Evolutionary conservation across 2,797 vertebrate genomes (phyloP), one percentile per base, ranked within the genome.

Genomic region (Acanthurus leucopareius): DNA sequence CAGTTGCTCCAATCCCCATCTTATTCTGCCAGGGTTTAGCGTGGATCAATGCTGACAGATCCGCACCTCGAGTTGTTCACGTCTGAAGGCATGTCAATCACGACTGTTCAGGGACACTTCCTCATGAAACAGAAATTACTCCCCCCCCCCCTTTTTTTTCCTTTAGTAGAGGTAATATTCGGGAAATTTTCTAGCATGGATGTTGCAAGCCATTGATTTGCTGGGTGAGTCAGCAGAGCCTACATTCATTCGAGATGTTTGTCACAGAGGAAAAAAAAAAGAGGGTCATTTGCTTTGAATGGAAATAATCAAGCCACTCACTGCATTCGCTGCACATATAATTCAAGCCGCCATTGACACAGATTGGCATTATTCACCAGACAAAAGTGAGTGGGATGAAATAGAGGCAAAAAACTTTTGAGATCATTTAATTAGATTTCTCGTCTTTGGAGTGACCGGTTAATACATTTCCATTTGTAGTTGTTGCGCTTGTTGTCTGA

Each of bases 41-140:
- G 45, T 70, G 86, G 89, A 89, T 93, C 86, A 79, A 77, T 40
- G 81, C 81, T 86, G 92, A 89, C 90, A 91, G 80, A 91, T 86
- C 82, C 66, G 56, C 84, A 87, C 90, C 90, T 90, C 58, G 19
- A 80, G 82, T 87, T 82, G 86, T 84, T 91, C 75, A 47, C 59
- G 74, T 89, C 77, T 84, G 80, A 88, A 82, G 87, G 84, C 75
- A 5, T 81, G 90, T 89, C 91, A 89, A 80, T 92, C 88, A 90
- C 1, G 1, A 45, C 54, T 25, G 68, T 77, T 89, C 78, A 60
- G 73, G 79, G 79, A 85, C 68, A 48, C 64, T 82, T 83, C 60
- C 80, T 62, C 52, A 59, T 82, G 77, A 86, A 84, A 86, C 81
- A 86, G 82, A 88, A 89, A 81, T 25, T 53, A 71, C 25, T 59